Evolutionary conservation across 1,140 invertebrate species (phyloP).

Genomic region (Camponotus floridanus): DNA sequence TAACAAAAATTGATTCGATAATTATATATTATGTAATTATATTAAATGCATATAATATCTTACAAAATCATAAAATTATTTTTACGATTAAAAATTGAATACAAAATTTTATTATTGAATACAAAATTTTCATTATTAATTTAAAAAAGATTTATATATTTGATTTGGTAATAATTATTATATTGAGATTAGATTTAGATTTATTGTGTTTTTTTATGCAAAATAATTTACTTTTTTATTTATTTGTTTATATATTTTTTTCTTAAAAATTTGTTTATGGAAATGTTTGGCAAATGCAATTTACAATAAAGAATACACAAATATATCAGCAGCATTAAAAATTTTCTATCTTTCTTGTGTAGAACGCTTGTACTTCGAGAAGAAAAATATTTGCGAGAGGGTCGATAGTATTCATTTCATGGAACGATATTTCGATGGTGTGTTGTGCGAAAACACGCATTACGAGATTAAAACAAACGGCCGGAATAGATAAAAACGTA

Average conservation of each 20-base stretch:
- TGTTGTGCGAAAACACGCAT: slow-evolving; percentile 37
- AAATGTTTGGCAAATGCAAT: background rate
- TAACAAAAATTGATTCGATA: slow-evolving; percentile 9
- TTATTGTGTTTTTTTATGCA: background rate
- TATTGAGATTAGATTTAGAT: background rate
- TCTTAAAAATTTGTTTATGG: background rate
- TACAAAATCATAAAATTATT: slow-evolving; percentile 4
- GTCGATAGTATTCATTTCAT: slow-evolving; percentile 34
- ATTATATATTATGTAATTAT: background rate
- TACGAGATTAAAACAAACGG: slow-evolving; percentile 58
- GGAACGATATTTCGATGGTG: slow-evolving; percentile 36
- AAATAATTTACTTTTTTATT: background rate
- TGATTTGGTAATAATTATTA: background rate
- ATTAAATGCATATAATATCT: background rate
- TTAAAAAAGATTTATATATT: background rate
- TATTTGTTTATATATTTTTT: background rate
- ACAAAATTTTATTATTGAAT: background rate
- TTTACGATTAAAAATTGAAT: background rate
- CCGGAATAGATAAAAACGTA: slow-evolving; percentile 27
- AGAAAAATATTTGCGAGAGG: slow-evolving; percentile 33
- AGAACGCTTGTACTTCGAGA: background rate
- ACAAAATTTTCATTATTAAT: background rate
- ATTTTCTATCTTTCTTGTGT: background rate
- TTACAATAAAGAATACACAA: background rate
- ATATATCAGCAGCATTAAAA: background rate